Base-by-base conservation (phyloP, 2,888 invertebrate species). In the Rhingia rostrata region DNA sequence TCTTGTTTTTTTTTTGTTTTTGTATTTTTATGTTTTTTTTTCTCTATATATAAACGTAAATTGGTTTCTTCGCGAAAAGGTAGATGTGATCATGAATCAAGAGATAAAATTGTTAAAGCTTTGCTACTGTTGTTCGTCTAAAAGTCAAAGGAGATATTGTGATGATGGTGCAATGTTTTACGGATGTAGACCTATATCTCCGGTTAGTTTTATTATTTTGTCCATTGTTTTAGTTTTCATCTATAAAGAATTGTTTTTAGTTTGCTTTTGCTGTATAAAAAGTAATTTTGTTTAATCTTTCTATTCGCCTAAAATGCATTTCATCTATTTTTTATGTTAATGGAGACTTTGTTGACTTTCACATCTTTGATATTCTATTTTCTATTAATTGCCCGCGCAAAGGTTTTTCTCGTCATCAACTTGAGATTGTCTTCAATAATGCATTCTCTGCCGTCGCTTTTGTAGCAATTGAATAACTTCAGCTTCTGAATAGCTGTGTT, bases 201-300 rank as follows among this genome's bases (percentile, higher is more conserved):
- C 88, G 89, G 89, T 90, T 89, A 90, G 89, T 90, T 88, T 82
- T 56, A 74, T 86, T 80, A 74, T 86, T 84, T 67, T 67, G 53
- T 70, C 66, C 81, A 45, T 70, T 74, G 79, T 75, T 81, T 73
- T 56, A 78, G 70, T 58, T 82, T 73, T 69, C 56, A 47, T 75
- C 60, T 35, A 54, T 60, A 22, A 22, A 22, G 6, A 47, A 30
- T 81, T 87, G 22, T 22, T 47, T 87, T 78, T 72, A 32, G 63
- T 86, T 86, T 83, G 84, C 53, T 70, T 80, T 67, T 61, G 22
- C 39, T 79, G 53, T 75, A 45, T 22, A 70, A 58, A 63, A 51
- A 61, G 12, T 45, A 41, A 41, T 84, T 60, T 78, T 54, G 56
- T 73, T 14, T 10, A 58, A 54, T 86, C 58, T 80, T 70, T 45